phyloP scores from a whole-genome alignment of 2,888 invertebrate genomes.

The Scaptomyza flava region DNA sequence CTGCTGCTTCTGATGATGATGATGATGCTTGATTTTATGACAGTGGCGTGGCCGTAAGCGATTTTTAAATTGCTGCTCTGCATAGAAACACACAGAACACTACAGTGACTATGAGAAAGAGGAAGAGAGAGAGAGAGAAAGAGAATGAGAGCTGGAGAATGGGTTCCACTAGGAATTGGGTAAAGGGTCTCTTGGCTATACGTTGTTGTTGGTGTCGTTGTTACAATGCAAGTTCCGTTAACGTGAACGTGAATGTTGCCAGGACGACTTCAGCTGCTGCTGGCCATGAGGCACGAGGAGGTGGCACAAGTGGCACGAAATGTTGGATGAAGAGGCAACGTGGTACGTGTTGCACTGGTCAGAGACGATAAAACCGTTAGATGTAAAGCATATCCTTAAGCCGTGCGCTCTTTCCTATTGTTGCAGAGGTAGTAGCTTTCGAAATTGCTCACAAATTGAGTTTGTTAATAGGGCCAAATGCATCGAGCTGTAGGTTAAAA shows the following conservation, averaged over 20 bases:
- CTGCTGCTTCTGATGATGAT: slow-evolving; percentile 41
- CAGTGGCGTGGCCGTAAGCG: slow-evolving; percentile 73
- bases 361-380: slow-evolving; percentile 63
- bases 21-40: slow-evolving; percentile 70
- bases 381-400: slow-evolving; percentile 62
- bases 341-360: slow-evolving; percentile 66
- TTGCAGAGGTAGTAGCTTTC: slow-evolving; percentile 28
- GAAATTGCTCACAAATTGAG: slow-evolving; percentile 68
- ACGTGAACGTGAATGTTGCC: slow-evolving; percentile 4
- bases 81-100: slow-evolving; percentile 36
- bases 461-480: slow-evolving; percentile 66
- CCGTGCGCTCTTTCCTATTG: slow-evolving; percentile 37
- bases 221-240: slow-evolving; percentile 24
- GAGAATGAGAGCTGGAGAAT: background rate
- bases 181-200: background rate
- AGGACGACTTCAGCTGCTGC: slow-evolving; percentile 8
- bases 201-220: slow-evolving; percentile 22
- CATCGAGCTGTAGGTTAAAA: slow-evolving; percentile 42
- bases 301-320: slow-evolving; percentile 3
- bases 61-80: slow-evolving; percentile 71
- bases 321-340: slow-evolving; percentile 1
- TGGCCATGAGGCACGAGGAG: slow-evolving; percentile 4
- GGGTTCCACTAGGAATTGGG: slow-evolving; percentile 7
- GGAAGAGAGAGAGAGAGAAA: background rate
- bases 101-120: background rate